These are phyloP conservation scores for Phaethornis superciliosus DNA, from an alignment of 2,113 vertebrate species.

Conservation along the genomic window DNA sequence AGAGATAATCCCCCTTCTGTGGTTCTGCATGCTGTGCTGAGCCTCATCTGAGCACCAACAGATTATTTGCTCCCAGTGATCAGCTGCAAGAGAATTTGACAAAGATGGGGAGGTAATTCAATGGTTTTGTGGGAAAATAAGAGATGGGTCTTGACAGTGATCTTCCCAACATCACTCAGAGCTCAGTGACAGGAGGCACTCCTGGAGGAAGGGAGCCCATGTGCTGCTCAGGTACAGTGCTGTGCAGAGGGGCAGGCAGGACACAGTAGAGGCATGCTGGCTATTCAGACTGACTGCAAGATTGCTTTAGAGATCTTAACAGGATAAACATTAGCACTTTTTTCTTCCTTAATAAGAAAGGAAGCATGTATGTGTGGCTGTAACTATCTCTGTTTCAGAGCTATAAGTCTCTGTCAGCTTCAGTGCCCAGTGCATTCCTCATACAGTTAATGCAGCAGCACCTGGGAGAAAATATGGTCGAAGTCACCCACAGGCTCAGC, in stretches of 20 bases:
- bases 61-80: neutral
- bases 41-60: neutral
- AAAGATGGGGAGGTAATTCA: neutral
- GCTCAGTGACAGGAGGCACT: fast-evolving
- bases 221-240: neutral
- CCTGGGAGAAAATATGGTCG: neutral
- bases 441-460: constrained; percentile 1
- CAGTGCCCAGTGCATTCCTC: neutral
- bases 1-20: neutral
- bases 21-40: neutral
- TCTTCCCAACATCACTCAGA: neutral
- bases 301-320: neutral
- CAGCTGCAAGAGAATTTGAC: neutral
- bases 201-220: neutral
- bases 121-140: neutral
- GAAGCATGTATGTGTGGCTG: neutral
- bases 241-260: neutral
- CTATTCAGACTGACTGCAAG: neutral
- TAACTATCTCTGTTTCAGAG: neutral
- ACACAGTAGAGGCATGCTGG: neutral
- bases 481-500: constrained; percentile 9
- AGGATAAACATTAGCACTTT: neutral
- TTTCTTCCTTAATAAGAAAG: constrained; percentile 10
- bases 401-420: constrained; percentile 34
- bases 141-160: neutral